Percentiles rank a stretch among this genome's conserved stretches.
phyloP scores from a whole-genome alignment of 2,113 vertebrate genomes.

The Sceloporus tristichus region DNA sequence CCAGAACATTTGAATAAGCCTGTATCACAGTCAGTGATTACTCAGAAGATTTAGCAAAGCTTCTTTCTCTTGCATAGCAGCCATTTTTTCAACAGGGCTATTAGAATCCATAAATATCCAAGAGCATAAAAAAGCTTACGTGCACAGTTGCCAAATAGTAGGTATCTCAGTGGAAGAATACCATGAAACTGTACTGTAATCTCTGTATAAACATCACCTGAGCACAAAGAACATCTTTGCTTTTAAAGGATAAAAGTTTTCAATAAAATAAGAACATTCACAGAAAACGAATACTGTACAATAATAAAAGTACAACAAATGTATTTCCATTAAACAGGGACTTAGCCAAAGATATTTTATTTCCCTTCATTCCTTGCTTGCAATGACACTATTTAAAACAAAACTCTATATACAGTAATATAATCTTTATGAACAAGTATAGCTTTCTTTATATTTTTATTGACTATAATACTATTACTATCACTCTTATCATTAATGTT shows the following conservation, averaged over 20 bases:
- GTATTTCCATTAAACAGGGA: conserved; percentile 39
- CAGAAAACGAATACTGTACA: conserved; percentile 52
- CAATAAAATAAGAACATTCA: conserved; percentile 49
- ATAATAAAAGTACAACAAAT: conserved; percentile 49
- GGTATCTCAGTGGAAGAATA: background rate
- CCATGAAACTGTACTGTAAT: background rate
- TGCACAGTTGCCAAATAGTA: background rate
- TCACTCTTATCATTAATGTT: conserved; percentile 21
- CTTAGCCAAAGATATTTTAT: conserved; percentile 3
- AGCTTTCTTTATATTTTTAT: conserved; percentile 50
- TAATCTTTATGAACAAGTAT: conserved; percentile 39
- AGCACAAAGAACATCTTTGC: conserved; percentile 55
- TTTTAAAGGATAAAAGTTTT: conserved; percentile 44
- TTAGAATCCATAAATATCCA: background rate
- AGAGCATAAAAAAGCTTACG: background rate
- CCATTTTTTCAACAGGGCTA: background rate
- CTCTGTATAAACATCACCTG: conserved; percentile 24
- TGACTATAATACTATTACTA: background rate
- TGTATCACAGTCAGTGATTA: background rate
- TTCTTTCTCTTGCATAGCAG: background rate
- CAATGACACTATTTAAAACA: conserved; percentile 57
- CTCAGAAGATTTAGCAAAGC: background rate
- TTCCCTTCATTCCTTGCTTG: background rate
- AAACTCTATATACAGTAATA: conserved; percentile 7
- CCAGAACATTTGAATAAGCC: background rate